Evolutionary conservation across 1,140 invertebrate genomes (phyloP).

Genomic region (Euschistus heros): DNA sequence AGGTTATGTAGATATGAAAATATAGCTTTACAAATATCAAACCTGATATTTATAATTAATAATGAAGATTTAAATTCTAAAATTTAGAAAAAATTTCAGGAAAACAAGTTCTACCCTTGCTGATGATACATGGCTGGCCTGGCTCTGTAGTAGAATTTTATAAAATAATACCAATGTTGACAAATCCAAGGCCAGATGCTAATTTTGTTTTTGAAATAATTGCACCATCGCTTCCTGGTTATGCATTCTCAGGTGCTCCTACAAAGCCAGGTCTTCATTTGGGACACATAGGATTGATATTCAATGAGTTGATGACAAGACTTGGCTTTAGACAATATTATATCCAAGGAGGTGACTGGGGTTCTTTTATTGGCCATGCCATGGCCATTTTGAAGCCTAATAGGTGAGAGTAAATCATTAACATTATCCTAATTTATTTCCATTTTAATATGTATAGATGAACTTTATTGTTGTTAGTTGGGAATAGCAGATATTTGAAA

Average conservation of each 20-base stretch:
- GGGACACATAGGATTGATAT: conserved; percentile 54
- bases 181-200: conserved; percentile 41
- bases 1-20: too few species aligned
- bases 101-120: conserved; percentile 44
- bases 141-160: conserved; percentile 80
- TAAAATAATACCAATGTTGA: conserved; percentile 62
- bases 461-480: too few species aligned
- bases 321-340: conserved; percentile 67
- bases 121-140: conserved; percentile 84
- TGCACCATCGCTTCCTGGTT: conserved; percentile 70
- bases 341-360: conserved; percentile 81
- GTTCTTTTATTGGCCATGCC: conserved; percentile 44
- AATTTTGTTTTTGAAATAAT: conserved; percentile 70
- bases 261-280: conserved; percentile 48
- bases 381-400: conserved; percentile 59
- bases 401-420: conserved; percentile 32
- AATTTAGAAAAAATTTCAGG: conserved; percentile 14
- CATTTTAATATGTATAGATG: too few species aligned
- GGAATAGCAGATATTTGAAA: too few species aligned
- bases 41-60: too few species aligned
- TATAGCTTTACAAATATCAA: too few species aligned
- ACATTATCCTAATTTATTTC: too few species aligned
- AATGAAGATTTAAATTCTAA: too few species aligned
- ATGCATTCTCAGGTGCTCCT: conserved; percentile 65
- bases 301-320: conserved; percentile 72